Evolutionary conservation across 1,140 invertebrate genomes (phyloP).

Genomic region (Pentalonia nigronervosa): DNA sequence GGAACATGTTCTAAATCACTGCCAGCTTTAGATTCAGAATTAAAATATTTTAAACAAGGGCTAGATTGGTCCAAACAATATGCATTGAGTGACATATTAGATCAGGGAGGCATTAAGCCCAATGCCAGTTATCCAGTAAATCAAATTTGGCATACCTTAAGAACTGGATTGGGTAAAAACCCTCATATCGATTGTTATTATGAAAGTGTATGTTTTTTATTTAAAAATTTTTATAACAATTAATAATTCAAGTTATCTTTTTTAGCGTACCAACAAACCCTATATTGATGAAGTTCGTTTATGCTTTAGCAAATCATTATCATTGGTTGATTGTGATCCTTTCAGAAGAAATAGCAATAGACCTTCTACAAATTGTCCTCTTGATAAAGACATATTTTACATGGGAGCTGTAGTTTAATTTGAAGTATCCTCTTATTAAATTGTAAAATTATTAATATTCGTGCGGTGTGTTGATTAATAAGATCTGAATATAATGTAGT

Average conservation of each 20-base stretch:
- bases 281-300: conserved; percentile 53
- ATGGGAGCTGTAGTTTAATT: conserved; percentile 39
- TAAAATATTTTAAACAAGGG: conserved; percentile 78
- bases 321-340: conserved; percentile 41
- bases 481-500: not conserved
- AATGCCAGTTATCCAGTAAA: conserved; percentile 19
- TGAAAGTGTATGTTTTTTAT: conserved; percentile 14
- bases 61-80: conserved; percentile 66
- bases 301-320: conserved; percentile 45
- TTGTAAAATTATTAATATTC: not conserved
- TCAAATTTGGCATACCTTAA: conserved; percentile 50
- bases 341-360: conserved; percentile 29
- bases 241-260: not conserved
- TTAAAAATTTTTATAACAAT: not conserved
- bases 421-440: not conserved
- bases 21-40: conserved; percentile 70
- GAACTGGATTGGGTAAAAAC: conserved; percentile 44
- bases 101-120: conserved; percentile 2
- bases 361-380: conserved; percentile 47
- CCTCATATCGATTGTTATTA: conserved; percentile 41
- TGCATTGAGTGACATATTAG: conserved; percentile 9
- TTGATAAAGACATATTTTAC: conserved; percentile 28
- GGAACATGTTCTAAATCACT: conserved; percentile 78
- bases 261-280: not conserved
- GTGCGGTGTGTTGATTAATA: not conserved